Evolutionary conservation across 2,113 vertebrate species (phyloP).

Genomic region (Geococcyx californianus): DNA sequence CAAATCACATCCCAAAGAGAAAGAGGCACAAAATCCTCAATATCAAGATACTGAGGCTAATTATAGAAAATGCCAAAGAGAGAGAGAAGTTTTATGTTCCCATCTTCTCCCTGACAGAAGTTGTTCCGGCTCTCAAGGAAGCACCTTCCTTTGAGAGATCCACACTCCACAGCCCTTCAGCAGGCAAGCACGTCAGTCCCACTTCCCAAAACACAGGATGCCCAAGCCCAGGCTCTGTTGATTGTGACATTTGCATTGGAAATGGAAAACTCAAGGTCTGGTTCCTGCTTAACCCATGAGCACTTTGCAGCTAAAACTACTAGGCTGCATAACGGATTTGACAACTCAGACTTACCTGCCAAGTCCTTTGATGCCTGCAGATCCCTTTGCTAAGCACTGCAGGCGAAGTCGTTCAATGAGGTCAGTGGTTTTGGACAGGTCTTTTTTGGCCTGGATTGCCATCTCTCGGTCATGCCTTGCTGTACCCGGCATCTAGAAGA

Average conservation of each 20-base stretch:
- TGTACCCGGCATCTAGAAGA: constrained; percentile 85
- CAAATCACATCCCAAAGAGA: background rate
- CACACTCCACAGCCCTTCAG: background rate
- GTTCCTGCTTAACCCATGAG: background rate
- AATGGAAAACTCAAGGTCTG: background rate
- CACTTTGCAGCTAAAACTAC: background rate
- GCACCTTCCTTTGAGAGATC: background rate
- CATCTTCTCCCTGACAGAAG: background rate
- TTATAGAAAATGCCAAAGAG: background rate
- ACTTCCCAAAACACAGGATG: background rate
- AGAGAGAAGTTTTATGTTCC: background rate
- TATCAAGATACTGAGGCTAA: background rate
- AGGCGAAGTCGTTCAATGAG: constrained; percentile 86
- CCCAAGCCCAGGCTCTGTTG: background rate
- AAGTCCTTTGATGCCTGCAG: constrained; percentile 92
- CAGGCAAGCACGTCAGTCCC: background rate
- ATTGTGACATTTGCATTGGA: background rate
- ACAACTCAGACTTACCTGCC: constrained; percentile 78
- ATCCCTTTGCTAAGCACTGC: constrained; percentile 87
- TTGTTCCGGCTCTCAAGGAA: background rate
- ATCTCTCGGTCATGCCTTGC: constrained; percentile 89
- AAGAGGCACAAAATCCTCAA: background rate
- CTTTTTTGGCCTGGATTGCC: constrained; percentile 79
- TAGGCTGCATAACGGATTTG: background rate
- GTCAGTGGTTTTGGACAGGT: constrained; percentile 73